Percentiles rank a stretch among this genome's conserved stretches.
phyloP scores from a whole-genome alignment of 1,140 invertebrate species.

The Lasaia peninsularis region DNA sequence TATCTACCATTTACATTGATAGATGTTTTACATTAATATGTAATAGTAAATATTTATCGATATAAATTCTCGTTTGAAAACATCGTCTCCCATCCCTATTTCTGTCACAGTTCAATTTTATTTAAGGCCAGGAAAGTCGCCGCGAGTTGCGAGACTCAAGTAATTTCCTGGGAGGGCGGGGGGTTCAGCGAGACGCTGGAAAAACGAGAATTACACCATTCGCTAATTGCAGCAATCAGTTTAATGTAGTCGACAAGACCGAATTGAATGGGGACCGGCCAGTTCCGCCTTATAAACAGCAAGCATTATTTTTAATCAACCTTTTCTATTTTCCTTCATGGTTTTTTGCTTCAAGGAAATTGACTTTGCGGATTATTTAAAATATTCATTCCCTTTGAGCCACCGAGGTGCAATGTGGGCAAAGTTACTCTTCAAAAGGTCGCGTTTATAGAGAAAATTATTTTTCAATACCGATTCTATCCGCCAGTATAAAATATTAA shows the following conservation, averaged over 20 bases:
- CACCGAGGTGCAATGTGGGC: neutral
- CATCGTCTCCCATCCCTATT: neutral
- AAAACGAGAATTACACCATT: slow-evolving; percentile 72
- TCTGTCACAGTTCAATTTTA: slow-evolving; percentile 49
- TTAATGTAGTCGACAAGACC: slow-evolving; percentile 71
- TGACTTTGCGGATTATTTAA: neutral
- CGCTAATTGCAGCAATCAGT: slow-evolving; percentile 73
- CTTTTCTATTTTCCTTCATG: slow-evolving; percentile 19
- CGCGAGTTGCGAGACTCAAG: slow-evolving; percentile 60
- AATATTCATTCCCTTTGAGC: neutral
- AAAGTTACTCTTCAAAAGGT: neutral
- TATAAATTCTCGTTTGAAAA: no score
- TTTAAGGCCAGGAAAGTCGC: slow-evolving; percentile 62
- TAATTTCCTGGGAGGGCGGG: slow-evolving; percentile 59
- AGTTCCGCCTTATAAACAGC: slow-evolving; percentile 46
- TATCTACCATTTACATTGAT: no score
- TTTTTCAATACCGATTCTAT: neutral
- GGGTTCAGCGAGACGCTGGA: slow-evolving; percentile 39
- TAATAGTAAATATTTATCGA: no score
- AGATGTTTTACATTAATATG: no score
- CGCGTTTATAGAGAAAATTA: neutral
- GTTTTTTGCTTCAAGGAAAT: neutral
- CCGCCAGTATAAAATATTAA: no score
- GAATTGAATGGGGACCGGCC: slow-evolving; percentile 49
- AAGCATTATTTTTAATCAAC: slow-evolving; percentile 33